Base-by-base conservation (phyloP, 1,140 invertebrate genomes). In the Drosophila serrata region DNA sequence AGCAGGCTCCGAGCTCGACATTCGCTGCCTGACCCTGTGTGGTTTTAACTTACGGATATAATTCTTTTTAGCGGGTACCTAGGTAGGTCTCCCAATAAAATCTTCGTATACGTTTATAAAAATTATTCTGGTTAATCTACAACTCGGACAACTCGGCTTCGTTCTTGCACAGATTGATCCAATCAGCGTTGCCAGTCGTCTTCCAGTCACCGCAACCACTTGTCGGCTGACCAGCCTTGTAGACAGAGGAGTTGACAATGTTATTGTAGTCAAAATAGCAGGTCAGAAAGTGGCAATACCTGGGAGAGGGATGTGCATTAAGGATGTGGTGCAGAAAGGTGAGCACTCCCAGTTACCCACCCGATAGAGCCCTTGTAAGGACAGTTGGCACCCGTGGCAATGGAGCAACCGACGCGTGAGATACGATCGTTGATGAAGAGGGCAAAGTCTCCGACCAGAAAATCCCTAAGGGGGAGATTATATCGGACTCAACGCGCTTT, bases 241-340 rank as follows among this genome's bases (percentile, higher is more conserved):
- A 85, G 1, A 84, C 37, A 37, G 31, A 77, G 2, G 55, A 35
- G 5, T 58, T n/a, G 0, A 6, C 39, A 6, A 80, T 1, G 31
- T 84, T 85, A 29, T 46, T 73, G 6, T 42, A 59, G 31, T 85
- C 81, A 31, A 80, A 80, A 15, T 65, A 63, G 11, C 81, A 85
- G 29, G 76, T 85, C 0, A 80, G 0, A 37, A 77, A 85, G 43
- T 77, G 59, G 12, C 81, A 85, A 9, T 42, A 42, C 4, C 79
- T 81, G 27, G 1, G 12, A 31, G 2, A 27, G 13, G 22, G 12
- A n/a, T 27, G 45, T n/a, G 22, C 19, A 22, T 27, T 29, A 57
- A 9, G n/a, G 17, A 29, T 9, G 7, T 8, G 12, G 22, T 13
- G 8, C 0, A 13, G 4, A 8, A 2, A 12, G 6, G 1, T 15